Evolutionary conservation across 1,140 invertebrate genomes (phyloP), one percentile per base, ranked within the genome.

Genomic region (Macrotrachela quadricornifera): DNA sequence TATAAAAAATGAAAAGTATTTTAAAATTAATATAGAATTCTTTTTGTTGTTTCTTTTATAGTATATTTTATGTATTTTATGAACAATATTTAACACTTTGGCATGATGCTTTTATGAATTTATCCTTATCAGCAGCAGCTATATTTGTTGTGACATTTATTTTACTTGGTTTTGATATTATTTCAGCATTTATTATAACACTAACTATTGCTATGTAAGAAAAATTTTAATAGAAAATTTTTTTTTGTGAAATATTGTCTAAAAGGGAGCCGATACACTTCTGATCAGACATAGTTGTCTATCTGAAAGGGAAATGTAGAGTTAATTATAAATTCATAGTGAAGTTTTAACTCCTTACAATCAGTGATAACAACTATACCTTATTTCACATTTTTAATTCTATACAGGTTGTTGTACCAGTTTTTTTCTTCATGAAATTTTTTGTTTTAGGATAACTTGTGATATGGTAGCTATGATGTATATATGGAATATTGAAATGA

Each of bases 21-120:
- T 30, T 6, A 2, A 13, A 13, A 2, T 41, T 41, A 41, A 2
- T 41, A 1, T n/a, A 13, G 8, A 39, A 2, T 41, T 6, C 39
- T 16, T 43, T 9, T 10, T 10, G 49, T 41, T 30, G 52, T 66
- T 57, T 58, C 50, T 58, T 61, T 75, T 78, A 57, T 67, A 85
- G 84, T 62, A 70, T 88, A 0, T 88, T 87, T 67, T 92, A 91
- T 63, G 83, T 92, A 0, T 95, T 76, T 64, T 95, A 85, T 59
- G 87, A 94, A 62, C 88, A 94, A 67, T 95, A 94, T 67, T 69
- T 90, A 45, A 82, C 78, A 1, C 84, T 91, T 56, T 85, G 84
- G 77, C 48, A 64, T 4, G 82, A 88, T 60, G 76, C 82, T 0
- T 58, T 82, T n/a, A 62, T 66, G n/a, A 83, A 82, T 47, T 63